Evolutionary conservation across 1,140 invertebrate species (phyloP).

Genomic region (Drosophila rufa): DNA sequence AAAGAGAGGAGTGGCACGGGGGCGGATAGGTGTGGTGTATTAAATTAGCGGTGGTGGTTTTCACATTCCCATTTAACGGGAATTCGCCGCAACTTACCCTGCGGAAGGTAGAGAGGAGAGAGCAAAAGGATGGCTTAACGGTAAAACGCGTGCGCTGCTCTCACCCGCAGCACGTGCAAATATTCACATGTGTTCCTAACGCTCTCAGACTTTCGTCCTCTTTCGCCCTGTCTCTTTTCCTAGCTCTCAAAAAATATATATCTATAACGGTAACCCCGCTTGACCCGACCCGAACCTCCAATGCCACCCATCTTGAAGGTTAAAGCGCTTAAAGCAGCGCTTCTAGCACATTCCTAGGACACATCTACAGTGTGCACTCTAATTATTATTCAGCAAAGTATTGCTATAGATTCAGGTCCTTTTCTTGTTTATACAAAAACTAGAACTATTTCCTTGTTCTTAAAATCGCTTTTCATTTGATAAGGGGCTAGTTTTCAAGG

Average conservation of each 20-base stretch:
- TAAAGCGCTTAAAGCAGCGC: constrained; percentile 32
- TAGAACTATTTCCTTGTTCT: neutral
- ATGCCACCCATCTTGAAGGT: constrained; percentile 33
- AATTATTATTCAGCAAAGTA: neutral
- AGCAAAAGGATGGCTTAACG: neutral
- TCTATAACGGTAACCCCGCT: constrained; percentile 31
- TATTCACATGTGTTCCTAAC: constrained; percentile 53
- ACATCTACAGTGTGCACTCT: neutral
- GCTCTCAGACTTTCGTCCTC: constrained; percentile 19
- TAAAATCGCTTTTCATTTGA: neutral
- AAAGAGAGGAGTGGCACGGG: neutral
- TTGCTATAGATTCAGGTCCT: too few species aligned
- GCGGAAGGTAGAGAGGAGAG: neutral
- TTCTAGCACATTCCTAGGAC: constrained; percentile 23
- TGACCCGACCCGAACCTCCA: constrained; percentile 34
- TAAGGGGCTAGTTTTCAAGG: constrained; percentile 8
- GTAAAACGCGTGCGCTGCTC: constrained; percentile 26
- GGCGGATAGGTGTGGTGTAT: constrained; percentile 38
- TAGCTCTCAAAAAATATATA: constrained; percentile 6
- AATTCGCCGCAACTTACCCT: constrained; percentile 50
- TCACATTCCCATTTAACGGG: constrained; percentile 8
- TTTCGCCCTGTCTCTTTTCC: neutral
- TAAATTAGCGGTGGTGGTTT: constrained; percentile 36
- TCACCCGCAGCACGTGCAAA: constrained; percentile 47
- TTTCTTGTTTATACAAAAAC: neutral